A percentile compares a stretch with the other conserved stretches of the same genome.
Evolutionary conservation across 2,113 vertebrate genomes (phyloP).

Genomic region (Hystrix brachyura): DNA sequence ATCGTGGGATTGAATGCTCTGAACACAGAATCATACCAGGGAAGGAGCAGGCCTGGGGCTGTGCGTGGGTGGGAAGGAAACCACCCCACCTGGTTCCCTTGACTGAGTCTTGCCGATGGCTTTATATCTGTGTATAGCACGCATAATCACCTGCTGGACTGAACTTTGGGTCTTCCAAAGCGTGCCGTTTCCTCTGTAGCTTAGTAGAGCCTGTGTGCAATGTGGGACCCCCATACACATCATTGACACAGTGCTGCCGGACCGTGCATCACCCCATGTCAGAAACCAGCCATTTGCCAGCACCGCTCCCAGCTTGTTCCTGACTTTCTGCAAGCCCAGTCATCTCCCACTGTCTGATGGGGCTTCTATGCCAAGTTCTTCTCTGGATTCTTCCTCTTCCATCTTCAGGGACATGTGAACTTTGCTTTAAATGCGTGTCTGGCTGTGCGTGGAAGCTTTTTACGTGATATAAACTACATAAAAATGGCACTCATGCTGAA

Average conservation of each 20-base stretch:
- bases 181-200: neutral
- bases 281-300: fast-evolving
- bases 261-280: too few relatives aligned
- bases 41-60: fast-evolving
- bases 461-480: neutral
- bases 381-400: neutral
- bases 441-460: neutral
- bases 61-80: too few relatives aligned
- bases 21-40: neutral
- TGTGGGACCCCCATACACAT: fast-evolving
- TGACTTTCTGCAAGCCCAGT: fast-evolving
- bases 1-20: neutral
- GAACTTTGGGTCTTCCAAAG: neutral
- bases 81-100: neutral
- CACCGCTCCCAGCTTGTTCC: fast-evolving
- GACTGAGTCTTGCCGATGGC: fast-evolving
- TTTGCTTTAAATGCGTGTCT: neutral
- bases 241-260: fast-evolving
- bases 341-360: too few relatives aligned
- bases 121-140: fast-evolving
- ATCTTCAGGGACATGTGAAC: neutral
- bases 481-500: neutral
- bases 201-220: neutral
- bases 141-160: fast-evolving
- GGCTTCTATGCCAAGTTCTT: neutral